Base-by-base conservation (phyloP, 2,113 vertebrate genomes). In the Barbus barbus region DNA sequence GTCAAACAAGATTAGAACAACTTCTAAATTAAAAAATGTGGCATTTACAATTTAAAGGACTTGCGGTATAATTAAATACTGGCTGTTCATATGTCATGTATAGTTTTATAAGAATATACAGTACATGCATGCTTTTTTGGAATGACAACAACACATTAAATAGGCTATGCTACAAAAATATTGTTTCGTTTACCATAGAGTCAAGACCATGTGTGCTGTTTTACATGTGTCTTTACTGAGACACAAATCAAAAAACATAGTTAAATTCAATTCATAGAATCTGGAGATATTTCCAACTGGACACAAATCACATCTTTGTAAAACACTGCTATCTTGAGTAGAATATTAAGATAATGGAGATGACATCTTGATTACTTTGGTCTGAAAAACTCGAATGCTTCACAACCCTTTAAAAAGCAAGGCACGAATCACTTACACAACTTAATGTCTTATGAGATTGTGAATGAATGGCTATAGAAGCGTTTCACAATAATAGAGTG, bases 401-500 rank as follows among this genome's bases (percentile, higher is more conserved):
- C 16, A 67, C 63, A 33, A 20, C 31, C 4, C 1, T 56, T 69
- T 69, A 22, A 36, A 69, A 69, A 69, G 33, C 65, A 69, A 12
- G 33, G 65, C 33, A 69, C 22, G 4, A 38, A 69, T 12, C 20
- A 12, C 20, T 69, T n/a, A n/a, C 20, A 12, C 5, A 2, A 22
- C 36, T 12, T 38, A 69, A 69, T 38, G 51, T 78, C 22, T 16
- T 24, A 36, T 77, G 31, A 36, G 51, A 31, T 58, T 38, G 11
- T 56, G 31, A 22, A 38, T 38, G 3, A 60, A 78, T 13, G 31
- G 22, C 20, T 38, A 6, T n/a, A n/a, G 75, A 38, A 20, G 24
- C n/a, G 33, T 58, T 58, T 78, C 22, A 24, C 65, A 69, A 69
- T 38, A 69, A 69, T 69, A 69, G 65, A 69, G 65, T 38, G 33